These are phyloP conservation scores for Noctua pronuba DNA, from an alignment of 2,888 invertebrate genomes.

Conservation along the genomic window DNA sequence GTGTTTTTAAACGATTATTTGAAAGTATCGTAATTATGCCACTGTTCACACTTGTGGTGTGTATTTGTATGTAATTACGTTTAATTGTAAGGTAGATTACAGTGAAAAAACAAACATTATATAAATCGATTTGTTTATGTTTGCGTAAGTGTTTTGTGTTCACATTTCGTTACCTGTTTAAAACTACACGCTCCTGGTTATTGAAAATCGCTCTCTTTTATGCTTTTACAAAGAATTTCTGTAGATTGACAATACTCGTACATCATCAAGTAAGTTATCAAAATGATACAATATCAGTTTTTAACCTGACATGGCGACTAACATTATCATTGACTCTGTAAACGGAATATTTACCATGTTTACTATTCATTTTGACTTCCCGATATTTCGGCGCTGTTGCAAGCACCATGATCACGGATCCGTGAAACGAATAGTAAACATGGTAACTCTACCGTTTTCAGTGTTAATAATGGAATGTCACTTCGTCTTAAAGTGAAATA, in stretches of 20 bases:
- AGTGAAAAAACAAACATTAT: constrained; percentile 1
- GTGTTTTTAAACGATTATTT: constrained; percentile 35
- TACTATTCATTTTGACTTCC: no score
- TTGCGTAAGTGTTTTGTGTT: not conserved
- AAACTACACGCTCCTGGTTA: not conserved
- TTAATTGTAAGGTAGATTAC: not conserved
- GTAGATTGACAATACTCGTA: not conserved
- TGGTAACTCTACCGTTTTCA: no score
- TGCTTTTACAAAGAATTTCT: not conserved
- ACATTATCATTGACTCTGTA: no score
- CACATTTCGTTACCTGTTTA: not conserved
- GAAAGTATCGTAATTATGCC: constrained; percentile 10
- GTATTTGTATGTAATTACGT: constrained; percentile 23
- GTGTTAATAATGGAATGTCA: no score
- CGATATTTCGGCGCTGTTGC: no score
- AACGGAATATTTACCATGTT: no score
- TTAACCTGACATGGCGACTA: no score
- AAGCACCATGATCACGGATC: no score
- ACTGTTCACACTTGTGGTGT: constrained; percentile 11
- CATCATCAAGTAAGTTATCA: no score
- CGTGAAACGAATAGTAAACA: no score
- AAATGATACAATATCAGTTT: no score
- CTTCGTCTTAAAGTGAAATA: not conserved
- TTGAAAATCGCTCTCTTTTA: not conserved
- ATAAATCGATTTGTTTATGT: not conserved